A percentile compares a stretch with the other conserved stretches of the same genome.
These are phyloP conservation scores for Girardinus metallicus DNA, from an alignment of 2,797 vertebrate genomes.

Conservation along the genomic window DNA sequence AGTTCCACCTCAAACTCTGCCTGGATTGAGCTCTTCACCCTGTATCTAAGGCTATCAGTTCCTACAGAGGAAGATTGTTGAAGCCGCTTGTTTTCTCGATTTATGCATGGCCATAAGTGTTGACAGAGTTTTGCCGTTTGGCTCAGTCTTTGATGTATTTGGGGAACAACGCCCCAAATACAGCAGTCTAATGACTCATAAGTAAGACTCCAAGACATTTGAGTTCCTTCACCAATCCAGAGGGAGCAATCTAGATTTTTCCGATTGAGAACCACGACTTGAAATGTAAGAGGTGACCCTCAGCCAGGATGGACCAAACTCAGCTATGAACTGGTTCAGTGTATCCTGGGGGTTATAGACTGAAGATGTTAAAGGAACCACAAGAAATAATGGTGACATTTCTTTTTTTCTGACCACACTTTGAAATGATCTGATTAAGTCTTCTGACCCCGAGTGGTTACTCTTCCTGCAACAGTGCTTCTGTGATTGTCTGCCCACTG, in stretches of 20 bases:
- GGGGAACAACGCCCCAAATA: not conserved
- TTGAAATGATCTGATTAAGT: not conserved
- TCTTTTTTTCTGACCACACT: not conserved
- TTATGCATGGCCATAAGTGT: not conserved
- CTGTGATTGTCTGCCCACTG: not conserved
- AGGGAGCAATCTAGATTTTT: not conserved
- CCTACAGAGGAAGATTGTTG: not conserved
- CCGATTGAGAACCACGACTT: not conserved
- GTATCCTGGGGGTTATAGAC: not conserved
- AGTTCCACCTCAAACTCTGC: not conserved
- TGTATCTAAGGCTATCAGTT: not conserved
- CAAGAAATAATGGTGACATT: not conserved
- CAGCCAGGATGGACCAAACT: not conserved
- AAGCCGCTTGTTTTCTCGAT: not conserved
- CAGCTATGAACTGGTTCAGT: not conserved
- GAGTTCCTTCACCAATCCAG: not conserved
- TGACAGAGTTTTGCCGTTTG: not conserved
- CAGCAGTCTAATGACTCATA: not conserved
- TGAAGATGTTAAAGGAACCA: not conserved
- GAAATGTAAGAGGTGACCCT: not conserved
- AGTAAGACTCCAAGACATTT: not conserved
- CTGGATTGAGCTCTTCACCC: not conserved
- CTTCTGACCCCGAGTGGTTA: not conserved
- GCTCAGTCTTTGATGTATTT: not conserved
- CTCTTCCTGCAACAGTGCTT: not conserved